Evolutionary conservation across 2,888 invertebrate species (phyloP).

Genomic region (Polydrusus pterygomalis): DNA sequence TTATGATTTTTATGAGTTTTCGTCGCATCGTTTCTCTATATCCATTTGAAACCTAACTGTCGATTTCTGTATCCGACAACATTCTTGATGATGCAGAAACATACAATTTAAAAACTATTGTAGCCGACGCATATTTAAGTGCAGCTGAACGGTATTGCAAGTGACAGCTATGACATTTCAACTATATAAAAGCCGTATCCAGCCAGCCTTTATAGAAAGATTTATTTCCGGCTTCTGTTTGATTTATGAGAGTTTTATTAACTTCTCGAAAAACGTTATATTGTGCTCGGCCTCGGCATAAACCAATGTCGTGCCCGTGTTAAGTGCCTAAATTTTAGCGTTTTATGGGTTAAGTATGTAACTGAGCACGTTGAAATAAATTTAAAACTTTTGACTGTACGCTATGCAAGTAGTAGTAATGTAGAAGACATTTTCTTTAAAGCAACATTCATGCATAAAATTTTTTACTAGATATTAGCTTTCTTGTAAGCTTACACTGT

Average conservation of each 20-base stretch:
- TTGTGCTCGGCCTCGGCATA: slow-evolving; percentile 35
- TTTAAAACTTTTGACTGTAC: too few species aligned
- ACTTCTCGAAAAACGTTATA: slow-evolving; percentile 41
- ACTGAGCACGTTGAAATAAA: neutral
- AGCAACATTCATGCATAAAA: too few species aligned
- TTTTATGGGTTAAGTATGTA: neutral
- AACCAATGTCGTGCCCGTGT: slow-evolving; percentile 26
- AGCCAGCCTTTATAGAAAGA: slow-evolving; percentile 51
- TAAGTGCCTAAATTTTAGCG: slow-evolving; percentile 20
- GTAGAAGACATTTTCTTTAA: too few species aligned
- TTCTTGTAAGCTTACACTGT: too few species aligned
- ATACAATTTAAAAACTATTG: slow-evolving; percentile 19
- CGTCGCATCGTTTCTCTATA: too few species aligned
- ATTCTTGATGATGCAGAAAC: neutral
- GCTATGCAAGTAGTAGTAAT: too few species aligned
- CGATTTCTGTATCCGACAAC: slow-evolving; percentile 11
- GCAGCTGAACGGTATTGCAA: slow-evolving; percentile 30
- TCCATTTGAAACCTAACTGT: neutral
- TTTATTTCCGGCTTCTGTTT: slow-evolving; percentile 49
- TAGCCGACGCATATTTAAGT: slow-evolving; percentile 27
- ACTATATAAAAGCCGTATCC: slow-evolving; percentile 45
- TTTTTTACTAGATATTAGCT: too few species aligned
- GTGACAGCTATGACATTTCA: slow-evolving; percentile 44
- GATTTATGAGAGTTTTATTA: slow-evolving; percentile 54
- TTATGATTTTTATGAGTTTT: too few species aligned